Base-by-base conservation (phyloP, 2,797 vertebrate genomes). In the Paguma larvata region DNA sequence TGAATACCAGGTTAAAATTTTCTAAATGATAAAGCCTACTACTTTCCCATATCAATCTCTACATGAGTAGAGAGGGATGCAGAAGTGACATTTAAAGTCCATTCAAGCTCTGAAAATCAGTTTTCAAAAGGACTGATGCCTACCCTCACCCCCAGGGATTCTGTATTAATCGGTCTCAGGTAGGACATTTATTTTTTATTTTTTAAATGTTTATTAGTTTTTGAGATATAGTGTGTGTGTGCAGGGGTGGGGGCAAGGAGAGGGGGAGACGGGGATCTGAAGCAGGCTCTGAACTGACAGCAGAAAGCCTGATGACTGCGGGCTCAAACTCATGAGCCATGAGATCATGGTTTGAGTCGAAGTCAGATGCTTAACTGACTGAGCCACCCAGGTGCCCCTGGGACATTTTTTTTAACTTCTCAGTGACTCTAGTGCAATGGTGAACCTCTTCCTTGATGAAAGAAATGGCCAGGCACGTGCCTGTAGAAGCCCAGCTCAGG, bases 51-150 rank as follows among this genome's bases (percentile, higher is more conserved):
- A 46, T 8, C n/a, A 38, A 44, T 7, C 21, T 65, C 38, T 70
- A 56, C 59, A 79, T 19, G 41, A 9, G 25, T 75, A 65, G 32
- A 41, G 83, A 27, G 56, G 19, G 23, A 15, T 14, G 16, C 32
- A 2, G 13, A 90, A 77, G 48, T 83, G 34, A 93, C 51, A 86
- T 96, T 96, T 51, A 79, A 95, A 86, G 63, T 16, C 30, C 38
- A 75, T 46, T 88, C 41, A 62, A 38, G 15, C 41, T 51, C 91
- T 72, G 53, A 85, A 94, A 95, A 92, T 89, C 38, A 63, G n/a
- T 93, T 89, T 96, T 87, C 62, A 18, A 93, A 95, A 83, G 72
- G 85, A 51, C 84, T 25, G 44, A 95, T 90, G 30, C 65, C 63
- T 82, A 72, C 18, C 23, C 25, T 27, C 5, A 53, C 19, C 21